Base-by-base conservation (phyloP, 2,113 vertebrate species). In the Brachypteracias leptosomus region DNA sequence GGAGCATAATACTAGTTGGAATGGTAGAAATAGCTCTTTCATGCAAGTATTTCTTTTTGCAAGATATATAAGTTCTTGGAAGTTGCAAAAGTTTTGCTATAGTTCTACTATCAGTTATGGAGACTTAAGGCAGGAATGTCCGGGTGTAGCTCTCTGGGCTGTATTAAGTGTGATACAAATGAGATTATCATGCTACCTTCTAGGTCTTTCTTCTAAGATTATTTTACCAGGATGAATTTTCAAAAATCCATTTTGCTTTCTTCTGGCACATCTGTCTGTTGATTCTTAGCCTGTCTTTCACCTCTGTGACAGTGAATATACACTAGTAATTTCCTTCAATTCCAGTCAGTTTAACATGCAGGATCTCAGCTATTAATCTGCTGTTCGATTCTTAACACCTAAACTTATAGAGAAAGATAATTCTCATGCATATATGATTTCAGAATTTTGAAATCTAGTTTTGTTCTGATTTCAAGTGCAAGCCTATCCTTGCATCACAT, bases 41-140 rank as follows among this genome's bases (percentile, higher is more conserved):
- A 81, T 90, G 94, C 93, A 92, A 74, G 24, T 65, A 47, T 91
- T 83, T 88, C 29, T 82, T 91, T 90, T 80, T 81, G 67, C 51
- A 88, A 85, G 82, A 51, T 91, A 63, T 15, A 5, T 24, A 47
- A 66, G 14, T 78, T 92, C 35, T 63, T 92, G 38, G 73, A 82
- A 89, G 38, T 68, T 87, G 83, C 44, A 52, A 15, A 90, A 84
- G 52, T 82, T 96, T 71, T 95, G 76, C 68, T 67, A 6, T 66
- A 54, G 25, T 80, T 92, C 35, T 57, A 6, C 61, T 67, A 17
- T 46, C 46, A 63, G 52, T 67, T 92, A 92, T 11, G 47, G 46
- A 84, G 46, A 77, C 16, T 15, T 51, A 67, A 72, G 1, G 2
- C 9, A 38, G 72, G 55, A 71, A 67, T 54, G 68, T 33, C 61